phyloP scores from a whole-genome alignment of 2,888 invertebrate genomes.

The Lysandra coridon region DNA sequence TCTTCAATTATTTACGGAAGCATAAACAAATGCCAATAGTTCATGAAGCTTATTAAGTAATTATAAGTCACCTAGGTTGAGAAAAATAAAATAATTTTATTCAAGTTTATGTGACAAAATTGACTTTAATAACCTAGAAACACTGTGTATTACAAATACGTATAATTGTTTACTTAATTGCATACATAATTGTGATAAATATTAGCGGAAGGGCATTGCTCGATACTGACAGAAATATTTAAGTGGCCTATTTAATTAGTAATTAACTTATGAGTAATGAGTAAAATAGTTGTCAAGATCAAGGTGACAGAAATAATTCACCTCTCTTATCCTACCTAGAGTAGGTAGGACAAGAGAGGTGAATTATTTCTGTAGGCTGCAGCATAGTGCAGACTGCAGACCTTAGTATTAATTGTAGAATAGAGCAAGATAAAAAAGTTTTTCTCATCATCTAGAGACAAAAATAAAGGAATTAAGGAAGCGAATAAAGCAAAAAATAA shows the following conservation, averaged over 20 bases:
- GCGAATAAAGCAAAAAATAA: too few relatives aligned
- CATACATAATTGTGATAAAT: slow-evolving; percentile 2
- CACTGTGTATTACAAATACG: not conserved
- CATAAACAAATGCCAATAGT: not conserved
- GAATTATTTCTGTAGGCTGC: too few relatives aligned
- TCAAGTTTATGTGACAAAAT: not conserved
- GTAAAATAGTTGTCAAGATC: not conserved
- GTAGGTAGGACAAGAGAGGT: too few relatives aligned
- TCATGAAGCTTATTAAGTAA: not conserved
- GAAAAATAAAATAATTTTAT: not conserved
- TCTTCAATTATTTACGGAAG: not conserved
- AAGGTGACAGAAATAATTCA: not conserved
- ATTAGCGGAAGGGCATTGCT: slow-evolving; percentile 12
- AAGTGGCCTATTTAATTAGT: not conserved
- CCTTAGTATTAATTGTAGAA: too few relatives aligned
- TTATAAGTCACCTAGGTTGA: not conserved
- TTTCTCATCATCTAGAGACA: too few relatives aligned
- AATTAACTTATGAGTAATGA: not conserved
- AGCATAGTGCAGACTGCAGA: too few relatives aligned
- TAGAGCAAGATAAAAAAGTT: too few relatives aligned
- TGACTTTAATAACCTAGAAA: not conserved
- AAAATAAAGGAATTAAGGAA: too few relatives aligned
- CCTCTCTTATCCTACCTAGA: too few relatives aligned
- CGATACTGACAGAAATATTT: slow-evolving; percentile 7
- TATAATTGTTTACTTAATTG: not conserved